Evolutionary conservation across 1,140 invertebrate genomes (phyloP), one percentile per base, ranked within the genome.

Genomic region (Orchestia grillus): DNA sequence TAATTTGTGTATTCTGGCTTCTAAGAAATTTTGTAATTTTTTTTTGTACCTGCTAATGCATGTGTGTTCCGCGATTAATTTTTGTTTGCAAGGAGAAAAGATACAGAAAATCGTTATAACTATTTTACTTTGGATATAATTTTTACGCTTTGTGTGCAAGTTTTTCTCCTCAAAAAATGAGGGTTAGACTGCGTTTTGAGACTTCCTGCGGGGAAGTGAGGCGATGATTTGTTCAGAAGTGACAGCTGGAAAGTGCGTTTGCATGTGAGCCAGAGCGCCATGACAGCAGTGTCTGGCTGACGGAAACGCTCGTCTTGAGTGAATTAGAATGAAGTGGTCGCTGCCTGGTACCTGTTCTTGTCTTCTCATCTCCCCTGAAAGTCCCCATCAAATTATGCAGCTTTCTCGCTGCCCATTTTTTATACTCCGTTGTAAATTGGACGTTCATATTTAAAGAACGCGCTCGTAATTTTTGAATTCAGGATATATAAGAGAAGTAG

Each of bases 191-290:
- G 41, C 36, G 43, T 90, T 90, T 90, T 90, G 42, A 90, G 88
- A 41, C 43, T 41, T 90, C 88, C n/a, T 41, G 88, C 88, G 42
- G 4, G 43, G 88, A 90, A 90, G 88, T 90, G 88, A 43, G 88
- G 88, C 92, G 92, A 94, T 94, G 92, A 94, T 94, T 94, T 94
- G 92, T 94, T 94, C 43, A 94, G 92, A 94, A 45, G 92, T 94
- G 92, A 94, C 92, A 94, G 92, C 23, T n/a, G 43, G 92, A n/a
- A 94, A 94, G 92, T 94, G 92, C 92, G 43, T 94, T 94, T 94
- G 92, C 92, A 94, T 94, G 92, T 94, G 92, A 47, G 92, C 92
- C 44, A 36, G 43, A 94, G 44, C 44, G 92, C 92, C 44, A 44
- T 94, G 88, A 90, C 88, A 90, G 88, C 88, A 19, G 43, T 94